phyloP scores from a whole-genome alignment of 2,797 vertebrate genomes.

The Gymnocypris eckloni region DNA sequence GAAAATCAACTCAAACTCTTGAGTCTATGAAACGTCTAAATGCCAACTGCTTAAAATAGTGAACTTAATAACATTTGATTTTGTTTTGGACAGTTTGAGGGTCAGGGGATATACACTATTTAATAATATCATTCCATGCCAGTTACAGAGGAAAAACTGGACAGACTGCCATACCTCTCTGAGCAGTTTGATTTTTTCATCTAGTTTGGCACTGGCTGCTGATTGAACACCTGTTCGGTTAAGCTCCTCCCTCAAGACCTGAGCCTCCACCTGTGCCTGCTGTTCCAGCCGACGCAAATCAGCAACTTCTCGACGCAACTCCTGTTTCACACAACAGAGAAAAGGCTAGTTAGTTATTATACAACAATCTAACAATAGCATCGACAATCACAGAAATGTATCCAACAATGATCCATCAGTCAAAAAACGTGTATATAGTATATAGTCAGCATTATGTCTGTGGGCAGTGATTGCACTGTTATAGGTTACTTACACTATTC shows the following conservation, averaged over 20 bases:
- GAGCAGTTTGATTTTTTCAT: slow-evolving; percentile 76
- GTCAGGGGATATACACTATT: not conserved
- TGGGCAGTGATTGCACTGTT: not conserved
- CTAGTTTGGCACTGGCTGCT: slow-evolving; percentile 61
- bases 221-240: slow-evolving; percentile 59
- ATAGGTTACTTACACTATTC: slow-evolving; percentile 68
- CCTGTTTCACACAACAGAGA: slow-evolving; percentile 65
- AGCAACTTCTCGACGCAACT: slow-evolving; percentile 69
- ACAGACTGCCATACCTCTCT: slow-evolving; percentile 69
- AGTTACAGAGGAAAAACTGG: not conserved
- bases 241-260: slow-evolving; percentile 72
- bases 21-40: not conserved
- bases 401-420: not conserved
- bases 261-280: slow-evolving; percentile 71
- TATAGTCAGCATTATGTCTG: not conserved
- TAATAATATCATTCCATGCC: not conserved
- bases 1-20: no score
- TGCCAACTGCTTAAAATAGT: not conserved
- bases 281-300: slow-evolving; percentile 71
- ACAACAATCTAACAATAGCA: not conserved
- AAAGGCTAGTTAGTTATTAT: slow-evolving; percentile 2
- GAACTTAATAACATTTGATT: not conserved
- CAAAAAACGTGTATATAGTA: not conserved
- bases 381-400: not conserved
- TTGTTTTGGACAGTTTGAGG: not conserved